phyloP scores from a whole-genome alignment of 2,113 vertebrate species.

The Delphinus delphis region DNA sequence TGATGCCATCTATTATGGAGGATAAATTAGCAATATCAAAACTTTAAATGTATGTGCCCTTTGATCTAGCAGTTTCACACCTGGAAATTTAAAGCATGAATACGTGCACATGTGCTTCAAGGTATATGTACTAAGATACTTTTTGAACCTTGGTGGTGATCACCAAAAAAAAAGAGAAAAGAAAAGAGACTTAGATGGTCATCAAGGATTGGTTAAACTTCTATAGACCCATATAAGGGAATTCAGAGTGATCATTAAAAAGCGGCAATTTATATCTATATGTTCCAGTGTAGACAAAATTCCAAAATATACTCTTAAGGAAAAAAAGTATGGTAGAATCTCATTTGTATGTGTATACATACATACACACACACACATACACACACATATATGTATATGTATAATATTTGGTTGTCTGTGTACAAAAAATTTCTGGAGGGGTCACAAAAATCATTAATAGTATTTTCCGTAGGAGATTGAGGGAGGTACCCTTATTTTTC shows the following conservation, averaged over 20 bases:
- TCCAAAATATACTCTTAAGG: background rate
- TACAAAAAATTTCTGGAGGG: background rate
- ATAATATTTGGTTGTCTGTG: background rate
- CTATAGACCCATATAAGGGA: background rate
- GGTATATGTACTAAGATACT: background rate
- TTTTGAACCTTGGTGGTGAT: background rate
- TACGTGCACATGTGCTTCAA: background rate
- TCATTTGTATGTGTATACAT: background rate
- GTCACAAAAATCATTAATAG: background rate
- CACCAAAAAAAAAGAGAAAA: background rate
- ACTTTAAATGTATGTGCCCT: background rate
- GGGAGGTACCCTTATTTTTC: background rate
- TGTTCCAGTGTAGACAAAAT: background rate
- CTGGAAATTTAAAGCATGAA: background rate
- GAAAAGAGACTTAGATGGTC: background rate
- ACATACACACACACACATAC: background rate
- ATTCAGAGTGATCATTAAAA: background rate
- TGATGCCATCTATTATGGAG: background rate
- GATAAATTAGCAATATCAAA: background rate
- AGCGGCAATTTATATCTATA: background rate
- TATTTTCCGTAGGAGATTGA: background rate
- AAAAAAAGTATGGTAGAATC: background rate
- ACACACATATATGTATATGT: background rate
- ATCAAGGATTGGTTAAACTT: background rate
- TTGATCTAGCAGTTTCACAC: background rate